These are phyloP conservation scores for Petromus typicus DNA, from an alignment of 2,113 vertebrate species.

Conservation along the genomic window DNA sequence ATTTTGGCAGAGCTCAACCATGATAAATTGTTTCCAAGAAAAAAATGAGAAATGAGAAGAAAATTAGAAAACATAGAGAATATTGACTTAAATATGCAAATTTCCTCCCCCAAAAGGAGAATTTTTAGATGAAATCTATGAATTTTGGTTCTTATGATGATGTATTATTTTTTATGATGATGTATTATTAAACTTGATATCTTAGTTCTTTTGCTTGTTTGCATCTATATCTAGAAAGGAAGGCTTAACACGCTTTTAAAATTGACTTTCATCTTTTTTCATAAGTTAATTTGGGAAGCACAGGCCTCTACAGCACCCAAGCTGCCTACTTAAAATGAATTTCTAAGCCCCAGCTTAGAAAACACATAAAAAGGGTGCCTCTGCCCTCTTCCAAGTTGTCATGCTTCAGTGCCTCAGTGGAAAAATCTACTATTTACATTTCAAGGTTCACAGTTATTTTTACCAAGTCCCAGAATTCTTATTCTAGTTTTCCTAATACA, in stretches of 20 bases:
- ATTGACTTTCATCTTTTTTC: not conserved
- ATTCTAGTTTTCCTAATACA: not conserved
- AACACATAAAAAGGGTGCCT: not conserved
- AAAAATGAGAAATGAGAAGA: not conserved
- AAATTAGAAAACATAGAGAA: not conserved
- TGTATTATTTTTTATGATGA: not conserved
- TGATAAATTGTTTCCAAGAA: not conserved
- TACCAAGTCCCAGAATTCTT: not conserved
- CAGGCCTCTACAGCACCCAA: not conserved
- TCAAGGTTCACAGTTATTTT: not conserved
- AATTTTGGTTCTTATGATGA: not conserved
- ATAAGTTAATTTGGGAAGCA: constrained; percentile 27
- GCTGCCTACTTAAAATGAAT: not conserved
- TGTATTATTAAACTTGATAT: not conserved
- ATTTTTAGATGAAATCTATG: not conserved
- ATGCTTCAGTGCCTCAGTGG: not conserved
- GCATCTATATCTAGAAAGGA: not conserved
- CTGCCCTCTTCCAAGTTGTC: not conserved
- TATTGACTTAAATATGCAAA: not conserved
- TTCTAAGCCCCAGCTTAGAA: not conserved
- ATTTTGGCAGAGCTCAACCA: not conserved
- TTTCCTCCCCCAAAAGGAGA: not conserved
- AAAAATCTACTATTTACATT: not conserved
- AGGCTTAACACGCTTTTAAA: not conserved
- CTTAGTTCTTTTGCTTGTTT: constrained; percentile 13